Conservation (phyloP, 2,888 invertebrate genomes). For the Amitus sp. region DNA sequence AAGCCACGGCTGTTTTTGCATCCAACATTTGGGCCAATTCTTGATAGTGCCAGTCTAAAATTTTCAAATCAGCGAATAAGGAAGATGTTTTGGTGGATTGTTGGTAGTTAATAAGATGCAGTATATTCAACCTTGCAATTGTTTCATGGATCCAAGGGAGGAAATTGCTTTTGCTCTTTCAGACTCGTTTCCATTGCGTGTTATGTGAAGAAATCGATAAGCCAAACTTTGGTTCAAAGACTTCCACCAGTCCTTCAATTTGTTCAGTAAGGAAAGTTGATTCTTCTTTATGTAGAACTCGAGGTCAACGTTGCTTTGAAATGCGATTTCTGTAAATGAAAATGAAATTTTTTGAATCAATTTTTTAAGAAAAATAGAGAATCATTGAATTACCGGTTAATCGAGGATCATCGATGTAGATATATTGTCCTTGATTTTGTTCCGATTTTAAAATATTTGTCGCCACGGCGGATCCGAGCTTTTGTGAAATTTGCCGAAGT, state of each 20-base stretch:
- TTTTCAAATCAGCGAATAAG: neutral
- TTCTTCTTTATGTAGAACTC: slow-evolving; percentile 43
- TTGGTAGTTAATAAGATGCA: too few species aligned
- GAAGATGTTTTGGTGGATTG: too few species aligned
- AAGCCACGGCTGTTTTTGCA: slow-evolving; percentile 77
- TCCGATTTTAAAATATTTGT: slow-evolving; percentile 62
- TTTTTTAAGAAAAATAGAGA: too few species aligned
- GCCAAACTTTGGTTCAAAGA: slow-evolving; percentile 74
- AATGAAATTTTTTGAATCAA: too few species aligned
- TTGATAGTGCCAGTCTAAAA: slow-evolving; percentile 71
- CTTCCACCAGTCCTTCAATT: slow-evolving; percentile 70
- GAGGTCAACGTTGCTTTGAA: slow-evolving; percentile 44
- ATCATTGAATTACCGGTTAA: slow-evolving; percentile 59
- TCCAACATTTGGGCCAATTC: slow-evolving; percentile 85
- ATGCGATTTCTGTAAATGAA: slow-evolving; percentile 48
- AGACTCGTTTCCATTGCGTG: slow-evolving; percentile 72
- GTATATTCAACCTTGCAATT: slow-evolving; percentile 68
- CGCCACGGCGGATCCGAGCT: slow-evolving; percentile 62
- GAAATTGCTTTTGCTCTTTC: slow-evolving; percentile 74
- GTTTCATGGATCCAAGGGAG: slow-evolving; percentile 74
- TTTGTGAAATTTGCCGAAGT: slow-evolving; percentile 53
- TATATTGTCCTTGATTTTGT: slow-evolving; percentile 65
- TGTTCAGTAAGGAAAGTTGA: slow-evolving; percentile 43
- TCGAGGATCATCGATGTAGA: slow-evolving; percentile 68
- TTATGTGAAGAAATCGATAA: slow-evolving; percentile 74